Base-by-base conservation (phyloP, 2,888 invertebrate genomes). In the Patella ulyssiponensis region DNA sequence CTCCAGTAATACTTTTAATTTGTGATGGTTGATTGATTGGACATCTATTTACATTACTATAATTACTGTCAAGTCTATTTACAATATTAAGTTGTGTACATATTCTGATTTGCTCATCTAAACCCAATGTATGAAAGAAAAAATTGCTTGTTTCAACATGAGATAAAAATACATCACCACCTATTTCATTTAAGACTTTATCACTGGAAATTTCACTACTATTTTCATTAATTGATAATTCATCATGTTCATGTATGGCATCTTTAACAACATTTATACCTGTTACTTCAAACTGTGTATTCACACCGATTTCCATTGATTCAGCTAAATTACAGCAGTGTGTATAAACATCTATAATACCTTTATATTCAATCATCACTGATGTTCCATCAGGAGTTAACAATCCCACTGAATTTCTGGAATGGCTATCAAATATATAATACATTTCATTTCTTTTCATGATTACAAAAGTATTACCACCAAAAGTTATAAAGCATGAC, bases 401-500 rank as follows among this genome's bases (percentile, higher is more conserved):
- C 20, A 64, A 12, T 2, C 64, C 64, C 11, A 15, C n/a, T 20
- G n/a, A 20, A 20, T 64, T 64, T n/a, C 20, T 64, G n/a, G 64
- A 64, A 64, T 64, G 64, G 9, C n/a, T 20, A 20, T 58, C 58
- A 58, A 58, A 58, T 58, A 58, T 20, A 64, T 20, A 64, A 64
- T 64, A 64, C n/a, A n/a, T 15, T 20, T 64, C 64, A 64, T 64
- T 20, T 20, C 20, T n/a, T 64, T 64, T 64, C 64, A 64, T 64
- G n/a, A 64, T 64, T 20, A 20, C 64, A 64, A 64, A 64, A 64
- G 64, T 64, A 64, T 20, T 20, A 20, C 64, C 20, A 64, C 20
- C 20, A 64, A 64, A 64, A 64, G 64, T 64, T 20, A 64, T 20
- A 64, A 64, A 64, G 20, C 64, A 64, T 20, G 64, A 64, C 64